Conservation (phyloP, 2,888 invertebrate species). For the Liopterus haemorrhoidalis region DNA sequence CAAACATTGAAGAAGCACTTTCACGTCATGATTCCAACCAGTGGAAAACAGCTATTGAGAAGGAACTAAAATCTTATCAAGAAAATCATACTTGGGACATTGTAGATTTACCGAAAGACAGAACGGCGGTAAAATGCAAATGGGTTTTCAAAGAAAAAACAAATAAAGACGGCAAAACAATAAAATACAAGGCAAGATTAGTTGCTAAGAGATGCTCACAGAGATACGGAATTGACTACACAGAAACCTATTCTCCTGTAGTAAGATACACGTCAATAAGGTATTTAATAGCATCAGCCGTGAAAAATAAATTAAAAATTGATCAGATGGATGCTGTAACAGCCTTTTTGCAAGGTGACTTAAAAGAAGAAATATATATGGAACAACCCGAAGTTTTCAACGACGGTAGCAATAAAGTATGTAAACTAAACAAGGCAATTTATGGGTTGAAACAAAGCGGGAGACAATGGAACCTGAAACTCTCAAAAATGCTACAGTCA, state of each 20-base stretch:
- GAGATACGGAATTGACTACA: conserved; percentile 32
- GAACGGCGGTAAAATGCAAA: conserved; percentile 22
- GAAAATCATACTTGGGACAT: conserved; percentile 25
- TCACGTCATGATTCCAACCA: conserved; percentile 2
- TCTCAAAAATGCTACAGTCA: conserved; percentile 7
- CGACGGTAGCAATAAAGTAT: conserved; percentile 15
- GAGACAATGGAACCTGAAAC: conserved; percentile 27
- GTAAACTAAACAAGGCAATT: conserved; percentile 27
- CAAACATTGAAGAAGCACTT: conserved; percentile 4
- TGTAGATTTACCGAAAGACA: conserved; percentile 18
- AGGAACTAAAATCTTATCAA: conserved; percentile 21
- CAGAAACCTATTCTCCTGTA: conserved; percentile 35
- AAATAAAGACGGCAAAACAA: not conserved
- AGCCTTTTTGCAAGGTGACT: conserved; percentile 34
- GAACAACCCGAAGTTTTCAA: conserved; percentile 25
- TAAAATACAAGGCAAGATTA: conserved; percentile 29
- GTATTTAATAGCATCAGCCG: conserved; percentile 31
- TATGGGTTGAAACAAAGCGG: conserved; percentile 30
- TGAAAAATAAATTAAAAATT: conserved; percentile 27
- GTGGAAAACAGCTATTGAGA: conserved; percentile 28
- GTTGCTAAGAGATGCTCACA: conserved; percentile 34
- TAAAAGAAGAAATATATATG: conserved; percentile 35
- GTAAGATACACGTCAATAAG: conserved; percentile 30
- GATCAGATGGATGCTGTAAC: conserved; percentile 35
- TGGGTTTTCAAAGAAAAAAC: conserved; percentile 28